Percentiles rank a stretch among this genome's conserved stretches.
Evolutionary conservation across 2,113 vertebrate species (phyloP).

Genomic region (Laticauda laticaudata): DNA sequence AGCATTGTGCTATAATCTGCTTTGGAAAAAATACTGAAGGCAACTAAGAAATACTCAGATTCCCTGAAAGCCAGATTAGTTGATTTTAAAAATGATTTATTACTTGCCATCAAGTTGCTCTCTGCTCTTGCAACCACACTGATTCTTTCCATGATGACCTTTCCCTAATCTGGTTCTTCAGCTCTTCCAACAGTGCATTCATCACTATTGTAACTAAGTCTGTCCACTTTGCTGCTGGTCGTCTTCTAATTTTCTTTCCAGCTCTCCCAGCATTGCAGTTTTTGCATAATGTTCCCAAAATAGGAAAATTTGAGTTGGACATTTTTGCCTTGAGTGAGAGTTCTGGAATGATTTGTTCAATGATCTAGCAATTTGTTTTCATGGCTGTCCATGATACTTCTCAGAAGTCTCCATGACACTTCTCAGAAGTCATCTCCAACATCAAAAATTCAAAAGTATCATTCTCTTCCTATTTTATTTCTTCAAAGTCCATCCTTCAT

Average conservation of each 20-base stretch:
- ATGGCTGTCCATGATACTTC: neutral
- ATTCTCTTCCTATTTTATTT: neutral
- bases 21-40: neutral
- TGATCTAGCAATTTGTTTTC: neutral
- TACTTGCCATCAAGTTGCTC: neutral
- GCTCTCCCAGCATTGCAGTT: neutral
- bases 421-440: neutral
- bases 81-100: neutral
- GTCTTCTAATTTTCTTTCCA: neutral
- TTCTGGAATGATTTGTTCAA: neutral
- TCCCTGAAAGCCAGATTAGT: neutral
- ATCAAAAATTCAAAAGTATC: neutral
- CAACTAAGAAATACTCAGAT: neutral
- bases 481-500: neutral
- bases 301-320: neutral
- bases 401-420: neutral
- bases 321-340: neutral
- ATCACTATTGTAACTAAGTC: neutral
- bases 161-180: neutral
- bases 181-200: neutral
- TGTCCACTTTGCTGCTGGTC: neutral
- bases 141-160: neutral
- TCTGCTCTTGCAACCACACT: neutral
- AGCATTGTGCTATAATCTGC: neutral
- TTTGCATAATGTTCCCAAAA: neutral